phyloP scores from a whole-genome alignment of 1,140 invertebrate genomes.

The Calephelis nemesis region DNA sequence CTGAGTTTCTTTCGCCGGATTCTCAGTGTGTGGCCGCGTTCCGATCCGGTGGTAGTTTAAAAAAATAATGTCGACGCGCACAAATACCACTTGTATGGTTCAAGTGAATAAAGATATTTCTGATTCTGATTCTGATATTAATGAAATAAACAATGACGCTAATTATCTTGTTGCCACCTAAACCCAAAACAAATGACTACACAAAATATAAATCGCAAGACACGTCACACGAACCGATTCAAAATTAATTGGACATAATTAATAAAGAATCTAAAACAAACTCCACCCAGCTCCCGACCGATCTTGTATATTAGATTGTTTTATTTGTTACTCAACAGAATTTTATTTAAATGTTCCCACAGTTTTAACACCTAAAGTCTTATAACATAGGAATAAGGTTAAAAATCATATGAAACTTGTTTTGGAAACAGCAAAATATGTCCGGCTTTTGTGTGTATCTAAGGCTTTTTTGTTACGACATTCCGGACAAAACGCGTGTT shows the following conservation, averaged over 20 bases:
- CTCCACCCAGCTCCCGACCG: constrained; percentile 67
- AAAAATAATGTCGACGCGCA: too few species aligned
- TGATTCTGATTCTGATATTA: too few species aligned
- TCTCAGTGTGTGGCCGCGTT: too few species aligned
- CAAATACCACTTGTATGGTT: too few species aligned
- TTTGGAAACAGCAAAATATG: constrained; percentile 40
- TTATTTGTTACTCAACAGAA: constrained; percentile 58
- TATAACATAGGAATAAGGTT: constrained; percentile 34
- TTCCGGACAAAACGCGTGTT: constrained; percentile 77
- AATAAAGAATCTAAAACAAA: constrained; percentile 75
- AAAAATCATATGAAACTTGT: constrained; percentile 26
- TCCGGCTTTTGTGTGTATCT: constrained; percentile 69
- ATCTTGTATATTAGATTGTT: constrained; percentile 59
- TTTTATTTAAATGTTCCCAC: constrained; percentile 10
- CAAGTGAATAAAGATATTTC: too few species aligned
- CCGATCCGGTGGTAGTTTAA: too few species aligned
- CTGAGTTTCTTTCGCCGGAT: too few species aligned
- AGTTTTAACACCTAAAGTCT: constrained; percentile 24
- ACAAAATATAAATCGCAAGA: constrained; percentile 55
- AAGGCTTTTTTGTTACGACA: constrained; percentile 76
- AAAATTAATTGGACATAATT: constrained; percentile 77
- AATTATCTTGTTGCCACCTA: constrained; percentile 38
- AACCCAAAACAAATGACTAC: constrained; percentile 39
- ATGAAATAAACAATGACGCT: constrained; percentile 22
- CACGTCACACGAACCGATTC: constrained; percentile 58